A percentile compares a stretch with the other conserved stretches of the same genome.
These are phyloP conservation scores for Drosophila pegasa DNA, from an alignment of 2,888 invertebrate genomes.

Conservation along the genomic window DNA sequence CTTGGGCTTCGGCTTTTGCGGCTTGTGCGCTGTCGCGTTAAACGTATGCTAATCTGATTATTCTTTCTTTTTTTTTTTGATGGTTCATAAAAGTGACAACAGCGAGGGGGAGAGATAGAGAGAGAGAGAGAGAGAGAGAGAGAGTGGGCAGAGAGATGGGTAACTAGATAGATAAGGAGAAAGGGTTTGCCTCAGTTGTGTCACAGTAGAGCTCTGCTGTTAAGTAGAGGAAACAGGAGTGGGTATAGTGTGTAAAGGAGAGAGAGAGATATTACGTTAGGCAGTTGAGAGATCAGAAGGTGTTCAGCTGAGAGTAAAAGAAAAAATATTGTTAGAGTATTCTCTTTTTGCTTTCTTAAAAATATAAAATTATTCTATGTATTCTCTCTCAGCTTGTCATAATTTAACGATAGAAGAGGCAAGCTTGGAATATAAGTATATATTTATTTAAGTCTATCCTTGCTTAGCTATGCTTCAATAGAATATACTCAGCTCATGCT, in stretches of 20 bases:
- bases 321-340: no score
- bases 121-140: background rate
- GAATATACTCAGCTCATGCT: no score
- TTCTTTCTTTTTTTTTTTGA: slow-evolving; percentile 18
- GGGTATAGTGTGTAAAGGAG: no score
- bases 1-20: slow-evolving; percentile 17
- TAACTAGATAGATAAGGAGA: background rate
- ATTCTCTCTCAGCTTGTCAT: no score
- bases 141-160: background rate
- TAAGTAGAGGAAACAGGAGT: background rate
- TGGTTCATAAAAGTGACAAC: slow-evolving; percentile 2
- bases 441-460: no score
- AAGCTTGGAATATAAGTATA: no score
- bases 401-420: no score
- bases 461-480: no score
- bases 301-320: background rate
- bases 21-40: slow-evolving; percentile 38
- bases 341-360: no score
- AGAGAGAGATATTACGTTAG: no score
- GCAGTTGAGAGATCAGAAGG: background rate
- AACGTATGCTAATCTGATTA: slow-evolving; percentile 70
- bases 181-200: background rate
- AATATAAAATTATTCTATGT: no score
- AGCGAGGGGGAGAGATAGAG: background rate
- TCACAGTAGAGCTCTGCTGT: background rate